phyloP scores from a whole-genome alignment of 2,113 vertebrate genomes.

The Hucho hucho region DNA sequence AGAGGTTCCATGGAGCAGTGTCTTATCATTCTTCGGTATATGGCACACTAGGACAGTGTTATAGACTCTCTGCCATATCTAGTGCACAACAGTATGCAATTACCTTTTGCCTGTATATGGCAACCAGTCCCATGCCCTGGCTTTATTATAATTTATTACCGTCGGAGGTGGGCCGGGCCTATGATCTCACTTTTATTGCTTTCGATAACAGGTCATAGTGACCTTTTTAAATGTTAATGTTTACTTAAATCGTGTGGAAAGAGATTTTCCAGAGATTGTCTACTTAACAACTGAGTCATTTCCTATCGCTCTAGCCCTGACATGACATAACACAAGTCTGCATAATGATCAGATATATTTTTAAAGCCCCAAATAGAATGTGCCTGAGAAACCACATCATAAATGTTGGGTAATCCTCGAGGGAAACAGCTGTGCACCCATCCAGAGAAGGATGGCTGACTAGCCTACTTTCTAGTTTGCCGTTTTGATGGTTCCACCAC shows the following conservation, averaged over 20 bases:
- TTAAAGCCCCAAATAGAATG: no score
- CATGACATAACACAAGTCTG: no score
- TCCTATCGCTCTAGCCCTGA: no score
- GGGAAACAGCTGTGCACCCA: no score
- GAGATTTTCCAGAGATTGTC: not conserved
- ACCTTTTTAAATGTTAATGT: not conserved
- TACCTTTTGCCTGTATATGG: slow-evolving; percentile 1
- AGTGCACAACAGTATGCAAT: slow-evolving; percentile 13
- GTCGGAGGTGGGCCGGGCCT: not conserved
- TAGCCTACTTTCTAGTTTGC: slow-evolving; percentile 6
- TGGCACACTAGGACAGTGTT: not conserved
- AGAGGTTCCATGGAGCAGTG: slow-evolving; percentile 29
- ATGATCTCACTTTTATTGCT: slow-evolving; percentile 44
- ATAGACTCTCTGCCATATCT: slow-evolving; percentile 20
- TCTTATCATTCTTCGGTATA: slow-evolving; percentile 6
- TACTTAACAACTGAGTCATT: no score
- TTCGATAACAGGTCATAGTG: not conserved
- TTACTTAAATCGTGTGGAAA: not conserved
- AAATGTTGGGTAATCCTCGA: no score
- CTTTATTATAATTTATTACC: slow-evolving; percentile 6
- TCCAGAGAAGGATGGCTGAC: no score
- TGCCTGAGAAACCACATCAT: no score
- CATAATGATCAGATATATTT: no score
- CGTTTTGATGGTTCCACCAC: slow-evolving; percentile 4
- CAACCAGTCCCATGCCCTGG: slow-evolving; percentile 22